Conservation (phyloP, 2,888 invertebrate species). For the Ischnura elegans region DNA sequence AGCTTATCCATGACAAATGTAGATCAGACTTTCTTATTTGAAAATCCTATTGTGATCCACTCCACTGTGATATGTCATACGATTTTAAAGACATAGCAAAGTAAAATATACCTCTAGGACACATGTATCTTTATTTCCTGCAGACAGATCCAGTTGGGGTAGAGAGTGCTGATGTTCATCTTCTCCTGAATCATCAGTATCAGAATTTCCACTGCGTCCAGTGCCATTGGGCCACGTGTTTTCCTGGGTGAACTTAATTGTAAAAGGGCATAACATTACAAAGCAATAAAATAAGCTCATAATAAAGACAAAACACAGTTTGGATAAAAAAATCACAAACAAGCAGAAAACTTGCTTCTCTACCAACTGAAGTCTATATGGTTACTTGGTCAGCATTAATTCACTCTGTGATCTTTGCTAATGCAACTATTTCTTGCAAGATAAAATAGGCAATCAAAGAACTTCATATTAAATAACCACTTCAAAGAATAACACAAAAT, state of each 20-base stretch:
- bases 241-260: constrained; percentile 2
- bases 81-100: background rate
- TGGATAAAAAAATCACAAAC: background rate
- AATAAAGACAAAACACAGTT: background rate
- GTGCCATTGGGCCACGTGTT: constrained; percentile 47
- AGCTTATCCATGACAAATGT: no score
- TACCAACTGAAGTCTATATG: no score
- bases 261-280: background rate
- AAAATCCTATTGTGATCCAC: no score
- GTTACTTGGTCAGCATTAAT: no score
- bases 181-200: constrained; percentile 85
- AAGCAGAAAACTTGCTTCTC: background rate
- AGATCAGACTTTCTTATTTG: no score
- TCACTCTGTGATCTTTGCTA: no score
- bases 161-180: constrained; percentile 77
- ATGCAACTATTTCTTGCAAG: no score
- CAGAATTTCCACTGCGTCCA: constrained; percentile 76
- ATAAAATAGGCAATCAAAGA: no score
- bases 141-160: constrained; percentile 84
- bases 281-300: background rate
- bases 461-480: no score
- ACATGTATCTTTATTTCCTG: constrained; percentile 89
- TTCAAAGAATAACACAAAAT: no score
- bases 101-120: constrained; percentile 84
- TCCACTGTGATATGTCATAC: no score